Base-by-base conservation (phyloP, 2,113 vertebrate species). In the Etia nguti region DNA sequence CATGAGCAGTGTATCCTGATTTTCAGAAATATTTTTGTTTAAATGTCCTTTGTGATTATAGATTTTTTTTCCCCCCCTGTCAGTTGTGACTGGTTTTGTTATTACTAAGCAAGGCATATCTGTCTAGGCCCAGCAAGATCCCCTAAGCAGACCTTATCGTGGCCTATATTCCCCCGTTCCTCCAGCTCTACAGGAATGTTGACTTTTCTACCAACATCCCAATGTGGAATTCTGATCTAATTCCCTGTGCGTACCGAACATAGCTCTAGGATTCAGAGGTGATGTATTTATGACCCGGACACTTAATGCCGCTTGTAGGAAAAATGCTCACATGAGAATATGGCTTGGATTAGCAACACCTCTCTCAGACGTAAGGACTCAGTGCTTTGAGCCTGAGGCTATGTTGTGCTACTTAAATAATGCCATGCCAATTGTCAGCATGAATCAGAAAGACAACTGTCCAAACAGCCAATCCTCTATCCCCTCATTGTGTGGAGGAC, bases 201-300 rank as follows among this genome's bases (percentile, higher is more conserved):
- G 93, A 94, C 93, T 94, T 94, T 95, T 91, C 91, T 91, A 90
- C 86, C 93, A 95, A 95, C 93, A 94, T 93, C 89, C 90, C 91
- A 89, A 94, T 95, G 94, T 94, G 94, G 94, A 95, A 95, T 95
- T 95, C 93, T 94, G 92, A 89, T 93, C 91, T 90, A 93, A 94
- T 93, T 95, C 91, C 85, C 73, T 60, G 84, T 83, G 90, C 84
- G 88, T 88, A 91, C 90, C 57, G 6, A 89, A 89, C 94, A 94
- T 90, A 91, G 90, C 85, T 91, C 90, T 89, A 83, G 86, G 86
- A 88, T 79, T 90, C 68, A 10, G 90, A 75, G 81, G 68, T 90
- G 88, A 94, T 91, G 85, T 93, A 93, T 94, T 94, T 95, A 94
- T 88, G 87, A 92, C 81, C 87, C 4, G 77, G 88, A 85, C 84